A percentile compares a stretch with the other conserved stretches of the same genome.
Evolutionary conservation across 2,797 vertebrate species (phyloP).

Genomic region (Menidia menidia): DNA sequence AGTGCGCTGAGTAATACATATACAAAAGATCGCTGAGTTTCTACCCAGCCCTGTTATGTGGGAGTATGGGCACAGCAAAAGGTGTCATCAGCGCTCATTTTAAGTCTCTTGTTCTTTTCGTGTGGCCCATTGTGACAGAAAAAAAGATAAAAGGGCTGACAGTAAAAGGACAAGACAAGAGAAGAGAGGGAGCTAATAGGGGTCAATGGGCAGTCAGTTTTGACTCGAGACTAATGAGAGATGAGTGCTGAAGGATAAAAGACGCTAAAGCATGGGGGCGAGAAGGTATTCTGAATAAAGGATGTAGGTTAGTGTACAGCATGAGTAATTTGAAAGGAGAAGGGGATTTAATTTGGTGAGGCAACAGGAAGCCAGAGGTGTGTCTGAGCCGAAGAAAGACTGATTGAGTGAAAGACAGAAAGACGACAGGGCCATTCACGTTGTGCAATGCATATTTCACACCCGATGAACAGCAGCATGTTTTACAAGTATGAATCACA

Average conservation of each 20-base stretch:
- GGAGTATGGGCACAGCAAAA: conserved; percentile 32
- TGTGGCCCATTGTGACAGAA: conserved; percentile 48
- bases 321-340: conserved; percentile 40
- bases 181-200: conserved; percentile 74
- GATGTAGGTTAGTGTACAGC: conserved; percentile 28
- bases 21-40: conserved; percentile 31
- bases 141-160: conserved; percentile 44
- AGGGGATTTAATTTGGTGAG: conserved; percentile 25
- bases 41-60: conserved; percentile 46
- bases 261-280: conserved; percentile 27
- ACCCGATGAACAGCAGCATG: conserved; percentile 80
- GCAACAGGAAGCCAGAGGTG: conserved; percentile 49
- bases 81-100: conserved; percentile 38
- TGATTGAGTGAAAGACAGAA: conserved; percentile 24
- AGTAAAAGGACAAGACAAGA: conserved; percentile 37
- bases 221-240: conserved; percentile 71
- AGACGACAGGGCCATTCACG: conserved; percentile 42
- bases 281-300: conserved; percentile 30
- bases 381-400: conserved; percentile 42
- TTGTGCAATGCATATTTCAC: conserved; percentile 75
- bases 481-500: conserved; percentile 78
- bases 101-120: conserved; percentile 43
- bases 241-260: conserved; percentile 61
- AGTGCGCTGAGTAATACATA: conserved; percentile 10
- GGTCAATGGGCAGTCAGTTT: conserved; percentile 85